phyloP scores from a whole-genome alignment of 2,113 vertebrate species.

The Elephantulus edwardii region DNA sequence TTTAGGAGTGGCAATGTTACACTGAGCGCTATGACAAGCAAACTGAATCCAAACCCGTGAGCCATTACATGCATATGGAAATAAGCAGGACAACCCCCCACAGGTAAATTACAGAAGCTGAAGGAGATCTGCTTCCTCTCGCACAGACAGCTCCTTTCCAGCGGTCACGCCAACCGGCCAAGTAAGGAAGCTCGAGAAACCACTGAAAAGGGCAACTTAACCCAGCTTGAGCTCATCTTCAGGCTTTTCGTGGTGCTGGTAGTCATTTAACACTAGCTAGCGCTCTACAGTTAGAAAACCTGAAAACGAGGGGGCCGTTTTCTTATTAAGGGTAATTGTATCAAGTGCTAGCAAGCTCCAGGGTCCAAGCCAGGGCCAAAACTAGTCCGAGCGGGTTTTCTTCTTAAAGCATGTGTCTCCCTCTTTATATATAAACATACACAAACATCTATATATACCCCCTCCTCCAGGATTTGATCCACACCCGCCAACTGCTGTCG shows the following conservation, averaged over 20 bases:
- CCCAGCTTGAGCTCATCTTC: not conserved
- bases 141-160: not conserved
- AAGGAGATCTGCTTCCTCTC: too few relatives aligned
- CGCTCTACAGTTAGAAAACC: constrained; percentile 35
- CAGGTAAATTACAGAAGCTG: not conserved
- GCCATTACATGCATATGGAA: constrained; percentile 3
- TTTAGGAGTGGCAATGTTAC: constrained; percentile 11
- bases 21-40: not conserved
- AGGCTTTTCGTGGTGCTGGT: not conserved
- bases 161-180: constrained; percentile 26
- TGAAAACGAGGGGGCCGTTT: not conserved
- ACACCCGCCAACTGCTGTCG: constrained; percentile 64
- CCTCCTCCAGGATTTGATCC: too few relatives aligned
- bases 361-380: not conserved
- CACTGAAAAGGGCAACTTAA: constrained; percentile 34
- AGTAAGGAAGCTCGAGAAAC: not conserved
- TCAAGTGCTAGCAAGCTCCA: not conserved
- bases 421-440: not conserved
- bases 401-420: not conserved
- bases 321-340: not conserved
- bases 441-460: not conserved
- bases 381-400: not conserved
- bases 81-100: not conserved
- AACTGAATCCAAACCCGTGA: constrained; percentile 8
- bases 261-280: not conserved